These are phyloP conservation scores for Drosophila melanica DNA, from an alignment of 1,140 invertebrate species.

Conservation along the genomic window DNA sequence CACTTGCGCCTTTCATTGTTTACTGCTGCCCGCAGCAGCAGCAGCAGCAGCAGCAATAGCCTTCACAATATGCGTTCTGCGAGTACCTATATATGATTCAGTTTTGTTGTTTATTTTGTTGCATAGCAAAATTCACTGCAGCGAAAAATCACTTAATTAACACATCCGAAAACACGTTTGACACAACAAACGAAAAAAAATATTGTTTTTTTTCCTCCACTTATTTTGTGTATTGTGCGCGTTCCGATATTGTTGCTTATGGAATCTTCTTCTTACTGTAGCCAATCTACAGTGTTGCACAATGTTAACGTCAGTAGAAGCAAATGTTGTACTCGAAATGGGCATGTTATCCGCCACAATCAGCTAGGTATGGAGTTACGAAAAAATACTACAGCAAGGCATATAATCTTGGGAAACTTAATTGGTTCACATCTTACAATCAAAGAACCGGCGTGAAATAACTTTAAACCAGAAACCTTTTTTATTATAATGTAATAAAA, in stretches of 20 bases:
- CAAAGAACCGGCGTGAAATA: no score
- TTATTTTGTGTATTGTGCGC: slow-evolving; percentile 32
- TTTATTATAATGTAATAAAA: no score
- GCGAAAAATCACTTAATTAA: slow-evolving; percentile 19
- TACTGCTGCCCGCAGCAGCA: slow-evolving; percentile 28
- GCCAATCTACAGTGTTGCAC: slow-evolving; percentile 23
- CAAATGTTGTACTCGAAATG: slow-evolving; percentile 22
- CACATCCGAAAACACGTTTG: slow-evolving; percentile 14
- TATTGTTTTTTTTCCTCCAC: slow-evolving; percentile 9
- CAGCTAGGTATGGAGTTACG: not conserved
- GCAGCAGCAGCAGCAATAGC: slow-evolving; percentile 2
- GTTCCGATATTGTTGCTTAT: slow-evolving; percentile 40
- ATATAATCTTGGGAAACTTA: no score
- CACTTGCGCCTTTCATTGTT: slow-evolving; percentile 59
- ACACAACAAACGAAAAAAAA: slow-evolving; percentile 3
- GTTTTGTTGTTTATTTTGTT: slow-evolving; percentile 4
- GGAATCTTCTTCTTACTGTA: slow-evolving; percentile 43
- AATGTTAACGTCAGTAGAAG: slow-evolving; percentile 1
- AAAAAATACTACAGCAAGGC: not conserved
- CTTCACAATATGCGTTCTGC: slow-evolving; percentile 4
- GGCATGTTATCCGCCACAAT: slow-evolving; percentile 1
- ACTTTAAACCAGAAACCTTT: no score
- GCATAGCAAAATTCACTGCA: slow-evolving; percentile 17
- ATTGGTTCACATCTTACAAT: no score
- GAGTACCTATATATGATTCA: slow-evolving; percentile 15